Conservation (phyloP, 2,797 vertebrate genomes). For the Eulemur rubriventer region DNA sequence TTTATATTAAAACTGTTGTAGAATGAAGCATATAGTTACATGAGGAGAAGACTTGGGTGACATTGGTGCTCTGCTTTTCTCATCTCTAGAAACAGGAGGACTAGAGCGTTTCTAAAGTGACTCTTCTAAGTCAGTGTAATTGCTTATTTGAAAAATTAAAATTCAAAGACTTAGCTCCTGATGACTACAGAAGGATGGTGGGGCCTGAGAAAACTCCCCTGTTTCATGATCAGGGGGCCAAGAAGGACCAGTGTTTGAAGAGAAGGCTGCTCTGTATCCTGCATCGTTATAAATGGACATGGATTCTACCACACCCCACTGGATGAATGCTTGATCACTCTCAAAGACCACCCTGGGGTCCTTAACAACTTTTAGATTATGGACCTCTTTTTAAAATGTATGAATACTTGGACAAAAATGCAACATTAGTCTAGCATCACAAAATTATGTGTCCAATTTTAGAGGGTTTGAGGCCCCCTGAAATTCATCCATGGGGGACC, state of each 20-base stretch:
- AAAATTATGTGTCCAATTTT: neutral
- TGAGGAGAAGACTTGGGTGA: neutral
- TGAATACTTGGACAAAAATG: neutral
- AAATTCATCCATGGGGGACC: neutral
- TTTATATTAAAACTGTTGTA: neutral
- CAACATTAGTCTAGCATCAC: neutral
- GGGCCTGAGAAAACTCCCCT: neutral
- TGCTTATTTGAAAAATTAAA: neutral
- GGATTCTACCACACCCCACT: neutral
- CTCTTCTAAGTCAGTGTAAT: neutral
- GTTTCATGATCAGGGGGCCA: neutral
- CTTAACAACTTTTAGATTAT: neutral
- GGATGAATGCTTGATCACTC: neutral
- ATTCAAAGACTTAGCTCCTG: neutral
- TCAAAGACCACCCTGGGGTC: neutral
- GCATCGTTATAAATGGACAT: neutral
- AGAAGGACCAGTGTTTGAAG: neutral
- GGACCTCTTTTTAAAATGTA: neutral
- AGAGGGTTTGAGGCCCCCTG: neutral
- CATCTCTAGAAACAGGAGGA: neutral
- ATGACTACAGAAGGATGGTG: neutral
- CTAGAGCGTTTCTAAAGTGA: neutral
- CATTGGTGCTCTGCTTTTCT: neutral
- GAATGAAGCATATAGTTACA: accelerated
- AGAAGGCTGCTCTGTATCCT: neutral